phyloP scores from a whole-genome alignment of 2,113 vertebrate genomes.

The Acinonyx jubatus region DNA sequence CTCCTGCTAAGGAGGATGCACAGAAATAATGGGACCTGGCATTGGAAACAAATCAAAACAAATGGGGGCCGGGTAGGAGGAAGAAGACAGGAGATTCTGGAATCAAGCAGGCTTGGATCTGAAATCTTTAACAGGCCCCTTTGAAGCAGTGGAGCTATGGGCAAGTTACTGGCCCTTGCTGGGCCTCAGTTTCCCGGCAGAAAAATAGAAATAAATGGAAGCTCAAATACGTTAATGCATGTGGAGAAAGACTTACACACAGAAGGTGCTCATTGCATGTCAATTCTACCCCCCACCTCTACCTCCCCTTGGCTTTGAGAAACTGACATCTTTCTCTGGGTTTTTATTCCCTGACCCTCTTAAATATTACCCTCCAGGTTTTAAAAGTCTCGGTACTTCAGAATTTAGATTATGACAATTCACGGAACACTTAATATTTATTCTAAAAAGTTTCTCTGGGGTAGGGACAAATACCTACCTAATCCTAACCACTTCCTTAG shows the following conservation, averaged over 20 bases:
- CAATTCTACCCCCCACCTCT: not conserved
- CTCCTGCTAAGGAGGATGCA: not conserved
- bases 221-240: not conserved
- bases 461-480: not conserved
- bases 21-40: not conserved
- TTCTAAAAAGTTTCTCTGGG: conserved; percentile 55
- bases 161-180: not conserved
- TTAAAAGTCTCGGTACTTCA: conserved; percentile 16
- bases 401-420: not conserved
- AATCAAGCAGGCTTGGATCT: not conserved
- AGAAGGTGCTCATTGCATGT: not conserved
- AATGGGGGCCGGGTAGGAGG: not conserved
- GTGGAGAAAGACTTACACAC: not conserved
- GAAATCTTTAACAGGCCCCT: not conserved
- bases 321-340: not conserved
- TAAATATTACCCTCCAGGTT: not conserved
- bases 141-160: not conserved
- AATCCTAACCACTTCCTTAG: conserved; percentile 44
- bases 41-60: not conserved
- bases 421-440: conserved; percentile 45
- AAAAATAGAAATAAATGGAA: not conserved
- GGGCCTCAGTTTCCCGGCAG: not conserved
- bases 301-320: not conserved
- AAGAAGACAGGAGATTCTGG: not conserved
- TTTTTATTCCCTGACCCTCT: not conserved